Evolutionary conservation across 1,140 invertebrate genomes (phyloP), one percentile per base, ranked within the genome.

Genomic region (Drosophila seguyi): DNA sequence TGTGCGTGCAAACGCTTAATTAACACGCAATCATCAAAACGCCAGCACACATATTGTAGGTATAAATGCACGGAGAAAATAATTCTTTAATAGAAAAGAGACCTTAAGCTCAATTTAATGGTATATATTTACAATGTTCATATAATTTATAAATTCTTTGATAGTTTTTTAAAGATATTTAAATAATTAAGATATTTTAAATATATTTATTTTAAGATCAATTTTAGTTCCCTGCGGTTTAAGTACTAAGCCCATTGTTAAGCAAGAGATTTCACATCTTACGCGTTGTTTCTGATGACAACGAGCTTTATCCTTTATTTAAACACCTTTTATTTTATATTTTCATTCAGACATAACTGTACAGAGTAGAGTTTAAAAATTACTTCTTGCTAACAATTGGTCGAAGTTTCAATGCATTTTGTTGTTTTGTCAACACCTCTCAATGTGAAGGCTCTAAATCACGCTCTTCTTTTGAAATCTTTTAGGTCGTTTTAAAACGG

Each of bases 1-100:
- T 77, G 76, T 76, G 79, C 83, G 84, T 88, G 76, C 84, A 55
- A 87, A 62, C 76, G 81, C 71, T 83, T 88, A 87, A 87, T 87
- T 87, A 83, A 80, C 76, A 87, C 72, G 68, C 63, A 79, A 88
- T 79, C 79, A 79, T 82, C 79, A 55, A 68, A 76, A 78, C 58
- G 58, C 36, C 69, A 55, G 50, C 41, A 44, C 25, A 38, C n/a
- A 16, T 36, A 55, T 25, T 55, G 52, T 55, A 11, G 3, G 7
- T 16, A 20, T 44, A 18, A 16, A 14, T 67, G 60, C 25, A 71
- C 25, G 13, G 27, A 14, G 25, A 45, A 47, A 38, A 44, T 10
- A 31, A 11, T 31, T 20, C 14, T 7, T 31, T 1, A 18, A 13
- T n/a, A 6, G 6, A 45, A 47, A 47, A 16, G 20, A 2, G 3